Base-by-base conservation (phyloP, 2,113 vertebrate genomes). In the Macaca nemestrina region DNA sequence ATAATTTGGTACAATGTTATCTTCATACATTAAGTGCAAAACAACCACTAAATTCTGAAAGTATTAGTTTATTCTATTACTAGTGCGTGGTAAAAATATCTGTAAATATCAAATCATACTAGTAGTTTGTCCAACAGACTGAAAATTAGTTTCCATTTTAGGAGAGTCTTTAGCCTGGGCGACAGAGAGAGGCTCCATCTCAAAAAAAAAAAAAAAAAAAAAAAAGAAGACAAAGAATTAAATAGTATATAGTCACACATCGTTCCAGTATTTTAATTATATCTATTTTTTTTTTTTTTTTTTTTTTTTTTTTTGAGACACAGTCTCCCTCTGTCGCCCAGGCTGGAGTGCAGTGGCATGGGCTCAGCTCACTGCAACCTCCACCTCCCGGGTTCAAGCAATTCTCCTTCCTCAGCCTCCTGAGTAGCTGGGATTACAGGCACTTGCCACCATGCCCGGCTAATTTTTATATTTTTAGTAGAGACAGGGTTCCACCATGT, bases 391-490 rank as follows among this genome's bases (percentile, higher is more conserved):
- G 48, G 12, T 50, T 50, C 48, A 50, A 50, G 48, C 48, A 50
- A 50, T 50, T 50, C 48, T 50, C 11, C 48, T 50, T 2, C 48
- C 48, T 48, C 12, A 48, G 48, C 48, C 48, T 48, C 48, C 48
- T 50, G 48, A 50, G 48, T 50, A 50, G 48, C 48, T 50, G 48
- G 2, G 12, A 50, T 50, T 14, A 50, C 48, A 50, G 12, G 48
- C 48, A 50, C 48, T 13, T 0, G 3, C 48, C 13, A 14, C 13
- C 48, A 50, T 50, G 12, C 0, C 13, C 0, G 0, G 48, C 48
- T 50, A 50, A 50, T 14, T 14, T 50, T 50, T 50, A 0, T 50
- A 14, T 50, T 50, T 50, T 50, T 50, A 14, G 48, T 50, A 50
- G 13, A 50, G 48, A 50, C 48, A 50, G 48, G 48, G 12, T 14